These are phyloP conservation scores for Crotalus helleri DNA, from an alignment of 2,113 vertebrate genomes.

Conservation along the genomic window DNA sequence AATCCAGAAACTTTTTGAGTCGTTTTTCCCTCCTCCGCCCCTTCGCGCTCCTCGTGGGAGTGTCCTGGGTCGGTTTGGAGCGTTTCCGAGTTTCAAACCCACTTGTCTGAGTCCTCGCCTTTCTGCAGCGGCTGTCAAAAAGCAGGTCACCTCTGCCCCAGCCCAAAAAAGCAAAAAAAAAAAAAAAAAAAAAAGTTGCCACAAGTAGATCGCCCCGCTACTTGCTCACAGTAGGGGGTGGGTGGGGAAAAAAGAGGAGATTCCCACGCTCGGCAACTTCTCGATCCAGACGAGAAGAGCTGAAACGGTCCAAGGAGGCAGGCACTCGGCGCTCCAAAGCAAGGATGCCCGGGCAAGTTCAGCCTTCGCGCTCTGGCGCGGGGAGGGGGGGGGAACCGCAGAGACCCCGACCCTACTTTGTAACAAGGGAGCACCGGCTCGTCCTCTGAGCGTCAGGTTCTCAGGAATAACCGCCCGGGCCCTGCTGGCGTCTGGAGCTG, in stretches of 20 bases:
- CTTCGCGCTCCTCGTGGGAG: background rate
- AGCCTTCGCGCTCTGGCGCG: background rate
- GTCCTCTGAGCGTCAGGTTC: background rate
- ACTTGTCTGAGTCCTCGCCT: background rate
- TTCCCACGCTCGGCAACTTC: background rate
- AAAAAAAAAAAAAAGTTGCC: background rate
- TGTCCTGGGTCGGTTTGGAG: background rate
- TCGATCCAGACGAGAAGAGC: background rate
- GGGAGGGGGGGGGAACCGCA: background rate
- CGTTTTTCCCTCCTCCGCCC: background rate
- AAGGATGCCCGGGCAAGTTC: background rate
- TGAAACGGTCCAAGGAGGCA: too few species aligned
- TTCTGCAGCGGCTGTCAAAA: background rate
- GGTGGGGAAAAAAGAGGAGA: too few species aligned
- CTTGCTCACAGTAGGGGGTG: background rate
- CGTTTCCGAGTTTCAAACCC: background rate
- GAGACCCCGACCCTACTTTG: background rate
- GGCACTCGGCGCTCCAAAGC: background rate
- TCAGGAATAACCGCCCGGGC: background rate
- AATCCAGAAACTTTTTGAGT: background rate
- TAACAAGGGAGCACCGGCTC: background rate
- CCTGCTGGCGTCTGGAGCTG: conserved; percentile 20
- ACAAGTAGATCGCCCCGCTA: background rate
- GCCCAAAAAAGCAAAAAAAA: too few species aligned
- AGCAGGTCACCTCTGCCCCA: background rate